A percentile compares a stretch with the other conserved stretches of the same genome.
These are phyloP conservation scores for Characodon lateralis DNA, from an alignment of 2,797 vertebrate genomes.

Conservation along the genomic window DNA sequence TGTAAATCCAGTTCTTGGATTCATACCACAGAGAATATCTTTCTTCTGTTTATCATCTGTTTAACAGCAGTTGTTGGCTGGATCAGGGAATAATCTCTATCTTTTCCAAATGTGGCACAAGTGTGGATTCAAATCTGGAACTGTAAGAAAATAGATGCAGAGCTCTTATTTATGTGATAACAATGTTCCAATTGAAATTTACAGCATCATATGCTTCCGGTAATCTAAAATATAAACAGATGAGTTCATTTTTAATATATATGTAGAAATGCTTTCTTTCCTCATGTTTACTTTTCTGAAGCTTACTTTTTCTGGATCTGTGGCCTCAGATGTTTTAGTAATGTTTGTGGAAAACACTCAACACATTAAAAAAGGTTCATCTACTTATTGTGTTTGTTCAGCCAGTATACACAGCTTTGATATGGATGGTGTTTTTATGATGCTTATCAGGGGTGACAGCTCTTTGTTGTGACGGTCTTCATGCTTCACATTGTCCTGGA, in stretches of 20 bases:
- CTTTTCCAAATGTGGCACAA: constrained; percentile 63
- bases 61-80: constrained; percentile 70
- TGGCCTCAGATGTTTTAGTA: constrained; percentile 24
- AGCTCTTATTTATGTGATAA: constrained; percentile 32
- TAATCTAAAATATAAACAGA: constrained; percentile 23
- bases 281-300: constrained; percentile 25
- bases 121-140: constrained; percentile 43
- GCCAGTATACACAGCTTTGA: constrained; percentile 43
- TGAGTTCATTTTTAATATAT: constrained; percentile 34
- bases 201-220: constrained; percentile 18
- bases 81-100: constrained; percentile 64
- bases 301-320: constrained; percentile 4
- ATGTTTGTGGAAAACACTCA: constrained; percentile 24
- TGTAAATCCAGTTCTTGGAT: constrained; percentile 66
- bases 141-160: constrained; percentile 43
- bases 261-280: constrained; percentile 13
- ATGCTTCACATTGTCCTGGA: constrained; percentile 68
- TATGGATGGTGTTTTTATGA: constrained; percentile 61
- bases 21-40: constrained; percentile 55
- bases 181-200: constrained; percentile 31
- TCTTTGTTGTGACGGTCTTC: constrained; percentile 70
- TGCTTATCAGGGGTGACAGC: constrained; percentile 73
- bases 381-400: constrained; percentile 32
- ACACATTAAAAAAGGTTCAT: constrained; percentile 43
- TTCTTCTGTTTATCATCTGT: constrained; percentile 76